Conservation (phyloP, 2,113 vertebrate genomes). For the Porphyrio hochstetteri region DNA sequence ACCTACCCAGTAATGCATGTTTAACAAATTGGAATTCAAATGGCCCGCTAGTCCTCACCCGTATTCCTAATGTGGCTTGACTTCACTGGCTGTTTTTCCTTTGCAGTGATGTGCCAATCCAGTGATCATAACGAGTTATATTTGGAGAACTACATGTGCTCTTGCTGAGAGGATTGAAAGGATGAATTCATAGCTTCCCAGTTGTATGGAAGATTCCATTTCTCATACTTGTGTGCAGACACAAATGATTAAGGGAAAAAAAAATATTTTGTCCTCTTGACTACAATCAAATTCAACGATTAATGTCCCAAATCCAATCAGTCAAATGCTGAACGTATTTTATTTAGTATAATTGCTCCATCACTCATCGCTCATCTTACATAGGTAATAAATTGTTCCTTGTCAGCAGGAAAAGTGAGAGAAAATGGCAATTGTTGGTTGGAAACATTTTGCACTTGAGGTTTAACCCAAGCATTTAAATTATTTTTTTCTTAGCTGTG, state of each 20-base stretch:
- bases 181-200: constrained; percentile 24
- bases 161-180: constrained; percentile 1
- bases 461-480: not conserved
- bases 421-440: not conserved
- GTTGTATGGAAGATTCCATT: constrained; percentile 8
- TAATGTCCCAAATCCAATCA: not conserved
- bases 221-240: constrained; percentile 11
- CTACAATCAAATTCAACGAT: not conserved
- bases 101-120: not conserved
- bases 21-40: constrained; percentile 11
- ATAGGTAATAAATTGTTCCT: not conserved
- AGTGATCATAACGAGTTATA: constrained; percentile 36
- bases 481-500: not conserved
- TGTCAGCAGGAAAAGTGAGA: not conserved
- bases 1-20: not conserved
- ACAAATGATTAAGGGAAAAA: constrained; percentile 28
- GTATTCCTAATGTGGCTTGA: not conserved
- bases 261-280: not conserved
- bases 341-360: not conserved
- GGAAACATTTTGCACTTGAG: not conserved
- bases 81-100: not conserved
- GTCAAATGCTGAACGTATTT: not conserved
- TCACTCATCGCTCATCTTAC: not conserved
- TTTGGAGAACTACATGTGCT: constrained; percentile 9
- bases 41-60: not conserved